These are phyloP conservation scores for Sceliomorpha sp. DNA, from an alignment of 2,888 invertebrate genomes.

Conservation along the genomic window DNA sequence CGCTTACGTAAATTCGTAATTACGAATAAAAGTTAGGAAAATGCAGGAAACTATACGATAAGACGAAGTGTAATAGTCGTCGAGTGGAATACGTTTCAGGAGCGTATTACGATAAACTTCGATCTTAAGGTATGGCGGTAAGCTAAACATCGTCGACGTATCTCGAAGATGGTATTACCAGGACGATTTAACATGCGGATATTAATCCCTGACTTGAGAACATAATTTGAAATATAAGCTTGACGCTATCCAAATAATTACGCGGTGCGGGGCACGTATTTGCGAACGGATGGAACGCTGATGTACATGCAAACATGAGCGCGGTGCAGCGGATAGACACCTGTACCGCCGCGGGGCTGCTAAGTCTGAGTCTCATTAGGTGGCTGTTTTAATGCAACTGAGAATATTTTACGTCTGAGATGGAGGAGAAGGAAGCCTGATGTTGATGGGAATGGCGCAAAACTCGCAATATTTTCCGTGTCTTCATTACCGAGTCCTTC, in stretches of 20 bases:
- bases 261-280: conserved; percentile 37
- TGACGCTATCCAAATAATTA: conserved; percentile 50
- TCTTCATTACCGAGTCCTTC: conserved; percentile 18
- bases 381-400: conserved; percentile 51
- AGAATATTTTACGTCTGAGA: conserved; percentile 21
- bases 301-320: conserved; percentile 33
- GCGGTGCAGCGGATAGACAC: conserved; percentile 50
- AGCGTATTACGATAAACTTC: conserved; percentile 26
- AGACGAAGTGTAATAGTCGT: conserved; percentile 4
- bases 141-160: conserved; percentile 27
- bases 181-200: conserved; percentile 40
- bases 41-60: too few species aligned
- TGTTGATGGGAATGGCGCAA: conserved; percentile 33
- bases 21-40: too few species aligned
- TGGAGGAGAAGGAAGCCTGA: background rate
- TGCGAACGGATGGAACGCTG: conserved; percentile 42
- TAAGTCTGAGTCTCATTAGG: conserved; percentile 59
- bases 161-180: conserved; percentile 33
- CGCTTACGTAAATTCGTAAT: too few species aligned
- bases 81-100: too few species aligned
- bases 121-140: conserved; percentile 7
- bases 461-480: conserved; percentile 24
- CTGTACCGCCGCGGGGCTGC: conserved; percentile 56
- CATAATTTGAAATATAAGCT: conserved; percentile 48
- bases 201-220: conserved; percentile 39